Base-by-base conservation (phyloP, 2,888 invertebrate species). In the Brenthis hecate region DNA sequence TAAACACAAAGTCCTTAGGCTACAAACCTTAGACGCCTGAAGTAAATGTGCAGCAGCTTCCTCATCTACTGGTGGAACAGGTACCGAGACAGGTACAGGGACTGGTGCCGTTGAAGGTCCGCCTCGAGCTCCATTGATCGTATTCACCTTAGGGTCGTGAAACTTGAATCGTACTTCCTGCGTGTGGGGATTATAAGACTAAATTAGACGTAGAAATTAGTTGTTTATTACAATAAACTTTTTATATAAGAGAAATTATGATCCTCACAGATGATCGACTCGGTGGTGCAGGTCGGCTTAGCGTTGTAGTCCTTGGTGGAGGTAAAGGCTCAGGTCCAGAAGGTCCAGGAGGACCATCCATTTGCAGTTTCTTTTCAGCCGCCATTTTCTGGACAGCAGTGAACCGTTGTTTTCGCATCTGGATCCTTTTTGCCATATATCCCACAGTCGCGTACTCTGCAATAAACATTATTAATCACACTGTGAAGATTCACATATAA, bases 391-490 rank as follows among this genome's bases (percentile, higher is more conserved):
- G 97, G 77, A 96, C 96, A 76, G 96, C 96, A 86, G 96, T 94
- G 90, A 97, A 97, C 84, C 98, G 95, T 92, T 97, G 97, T 93
- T 98, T 98, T 85, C 98, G 95, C 97, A 98, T 97, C 89, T 98
- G 98, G 90, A 98, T 97, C 90, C 98, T 94, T 94, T 98, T 99
- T 79, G 98, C 98, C 97, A 99, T 97, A 93, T 99, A 99, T 79
- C 98, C 98, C 80, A 99, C 99, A 77, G 98, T 97, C 75, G 99
- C 99, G 92, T 99, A 99, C 94, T 99, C 99, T 98, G 94, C 76
- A 92, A 92, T 43, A 68, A 77, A 76, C 6, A 66, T 53, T 13
- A 68, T 43, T 51, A 62, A 60, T 62, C 69, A 69, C 47, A 60
- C 48, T 43, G 11, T 66, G 69, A 48, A 54, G 14, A 23, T 19